Conservation (phyloP, 2,113 vertebrate genomes). For the Podocnemis expansa region DNA sequence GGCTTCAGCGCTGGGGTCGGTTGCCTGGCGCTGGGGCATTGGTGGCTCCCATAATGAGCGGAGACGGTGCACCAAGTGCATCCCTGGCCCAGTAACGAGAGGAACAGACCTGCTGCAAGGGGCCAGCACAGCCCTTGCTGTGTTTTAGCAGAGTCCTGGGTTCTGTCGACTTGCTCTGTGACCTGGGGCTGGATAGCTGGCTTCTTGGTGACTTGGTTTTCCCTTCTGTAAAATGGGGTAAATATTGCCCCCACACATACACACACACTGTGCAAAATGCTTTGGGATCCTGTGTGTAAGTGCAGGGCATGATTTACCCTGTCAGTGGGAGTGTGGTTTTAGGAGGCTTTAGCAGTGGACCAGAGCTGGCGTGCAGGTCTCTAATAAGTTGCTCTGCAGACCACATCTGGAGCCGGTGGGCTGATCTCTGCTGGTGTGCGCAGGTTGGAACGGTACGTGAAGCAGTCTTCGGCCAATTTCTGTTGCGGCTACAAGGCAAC, state of each 20-base stretch:
- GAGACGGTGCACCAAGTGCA: neutral
- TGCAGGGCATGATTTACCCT: neutral
- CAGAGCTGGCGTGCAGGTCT: neutral
- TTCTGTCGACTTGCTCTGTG: neutral
- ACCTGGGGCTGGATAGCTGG: too few species aligned
- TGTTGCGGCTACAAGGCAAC: neutral
- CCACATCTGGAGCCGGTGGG: neutral
- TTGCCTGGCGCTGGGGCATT: too few species aligned
- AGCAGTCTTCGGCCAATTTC: neutral
- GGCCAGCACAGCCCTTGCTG: neutral
- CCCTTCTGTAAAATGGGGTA: neutral
- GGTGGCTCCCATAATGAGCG: neutral
- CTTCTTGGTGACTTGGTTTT: neutral
- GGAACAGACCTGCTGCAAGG: too few species aligned
- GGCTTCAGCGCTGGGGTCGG: neutral
- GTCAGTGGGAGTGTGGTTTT: neutral
- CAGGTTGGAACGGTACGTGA: neutral
- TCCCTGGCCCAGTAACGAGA: neutral
- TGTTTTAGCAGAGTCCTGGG: neutral
- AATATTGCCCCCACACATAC: neutral
- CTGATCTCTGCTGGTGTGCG: fast-evolving
- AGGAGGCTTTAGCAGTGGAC: neutral
- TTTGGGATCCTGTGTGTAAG: neutral
- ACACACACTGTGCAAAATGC: neutral
- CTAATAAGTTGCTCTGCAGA: neutral